Evolutionary conservation across 2,888 invertebrate genomes (phyloP), one percentile per base, ranked within the genome.

Genomic region (Acanthosepion lycidas): DNA sequence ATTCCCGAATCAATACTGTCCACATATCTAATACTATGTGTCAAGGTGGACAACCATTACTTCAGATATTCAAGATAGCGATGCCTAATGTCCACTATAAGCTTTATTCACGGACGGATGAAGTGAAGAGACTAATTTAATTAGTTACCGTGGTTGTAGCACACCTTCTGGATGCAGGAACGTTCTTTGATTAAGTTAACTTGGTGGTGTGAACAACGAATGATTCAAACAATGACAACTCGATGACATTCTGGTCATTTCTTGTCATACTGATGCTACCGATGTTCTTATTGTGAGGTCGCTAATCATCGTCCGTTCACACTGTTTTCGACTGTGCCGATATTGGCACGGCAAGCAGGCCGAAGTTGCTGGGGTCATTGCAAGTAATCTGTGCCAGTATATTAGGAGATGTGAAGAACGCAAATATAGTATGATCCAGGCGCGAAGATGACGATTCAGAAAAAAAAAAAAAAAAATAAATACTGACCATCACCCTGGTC

Each of bases 71-170:
- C n/a, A 78, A 78, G n/a, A 78, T 78, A 12, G n/a, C n/a, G 15
- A 78, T 15, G n/a, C n/a, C 78, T 78, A 78, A 78, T 78, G 78
- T 78, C 78, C n/a, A n/a, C 78, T n/a, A n/a, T 78, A 78, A 78
- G n/a, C n/a, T 78, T 33, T 78, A 78, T 78, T 78, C 78, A 78
- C n/a, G 78, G n/a, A n/a, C 78, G n/a, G 78, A 78, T n/a, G 12
- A 78, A 78, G 78, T 78, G 78, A 33, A 78, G 78, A 78, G 78
- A n/a, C 78, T 5, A 78, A 78, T 78, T 15, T 15, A n/a, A 78
- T 78, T 78, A 78, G 12, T n/a, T n/a, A 78, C 78, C 78, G n/a
- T 15, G n/a, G n/a, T 33, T n/a, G n/a, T 78, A 78, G 78, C 78
- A n/a, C 78, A 33, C n/a, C 78, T 15, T n/a, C n/a, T n/a, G n/a